Base-by-base conservation (phyloP, 2,888 invertebrate genomes). In the Eurytoma adleriae region DNA sequence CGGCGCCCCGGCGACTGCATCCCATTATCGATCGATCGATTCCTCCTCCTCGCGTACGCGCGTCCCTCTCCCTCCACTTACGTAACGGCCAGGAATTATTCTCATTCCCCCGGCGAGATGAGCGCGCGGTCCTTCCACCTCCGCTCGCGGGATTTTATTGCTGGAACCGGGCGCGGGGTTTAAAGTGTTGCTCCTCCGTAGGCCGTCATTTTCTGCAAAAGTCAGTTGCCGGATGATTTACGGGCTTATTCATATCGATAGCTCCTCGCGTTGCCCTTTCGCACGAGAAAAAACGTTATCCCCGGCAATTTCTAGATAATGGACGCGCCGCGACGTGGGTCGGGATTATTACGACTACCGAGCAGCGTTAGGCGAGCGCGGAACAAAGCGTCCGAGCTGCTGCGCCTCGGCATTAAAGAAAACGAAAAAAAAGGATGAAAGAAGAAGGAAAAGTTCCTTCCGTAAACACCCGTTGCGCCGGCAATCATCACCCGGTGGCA, bases 21-120 rank as follows among this genome's bases (percentile, higher is more conserved):
- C 85, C 86, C 85, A 87, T 88, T 88, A 88, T 86, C 88, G 85
- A 85, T 85, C 84, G 83, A 86, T 85, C 73, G 79, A 74, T 78
- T 61, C 77, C 27, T 74, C 64, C 50, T 50, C 16, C 18, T 69
- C 62, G n/a, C 18, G 56, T 54, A 10, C 70, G 56, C 70, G 56
- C 56, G 30, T 62, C 69, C 54, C 52, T 57, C 57, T 18, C 20
- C 20, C 59, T 78, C 72, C 77, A 78, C 79, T 81, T 84, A 81
- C 80, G 83, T 70, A 83, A 84, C 76, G 72, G 40, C 48, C 16
- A 27, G 14, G 57, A 73, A 74, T 79, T 62, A 69, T 64, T 69
- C 64, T 62, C 68, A 50, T 73, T 56, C 68, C 30, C 14, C 68
- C 12, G n/a, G 0, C 13, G 30, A 30, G 54, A 48, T 57, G 56